These are phyloP conservation scores for Subanguina moxae DNA, from an alignment of 1,140 invertebrate genomes.

Conservation along the genomic window DNA sequence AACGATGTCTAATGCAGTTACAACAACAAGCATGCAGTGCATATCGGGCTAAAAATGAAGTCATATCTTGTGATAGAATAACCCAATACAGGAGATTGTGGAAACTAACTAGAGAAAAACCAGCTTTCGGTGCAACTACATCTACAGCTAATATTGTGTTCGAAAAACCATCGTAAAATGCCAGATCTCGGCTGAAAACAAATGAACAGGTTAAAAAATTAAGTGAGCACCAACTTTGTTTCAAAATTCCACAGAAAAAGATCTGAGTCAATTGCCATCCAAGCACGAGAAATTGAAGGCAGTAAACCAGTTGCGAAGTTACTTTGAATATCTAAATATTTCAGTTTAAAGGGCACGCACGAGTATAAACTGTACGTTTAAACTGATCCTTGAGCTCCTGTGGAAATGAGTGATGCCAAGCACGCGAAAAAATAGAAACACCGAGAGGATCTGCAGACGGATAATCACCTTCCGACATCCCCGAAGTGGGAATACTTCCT, in stretches of 20 bases:
- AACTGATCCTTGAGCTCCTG: conserved; percentile 44
- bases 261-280: conserved; percentile 94
- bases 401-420: conserved; percentile 42
- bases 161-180: conserved; percentile 59
- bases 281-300: conserved; percentile 87
- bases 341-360: conserved; percentile 6
- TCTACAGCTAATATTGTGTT: conserved; percentile 58
- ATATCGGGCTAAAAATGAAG: conserved; percentile 70
- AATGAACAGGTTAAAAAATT: no score
- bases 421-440: conserved; percentile 32
- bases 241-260: conserved; percentile 94
- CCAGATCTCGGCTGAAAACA: conserved; percentile 55
- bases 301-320: conserved; percentile 93
- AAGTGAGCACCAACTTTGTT: conserved; percentile 66
- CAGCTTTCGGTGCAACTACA: conserved; percentile 54
- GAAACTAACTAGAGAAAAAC: conserved; percentile 45
- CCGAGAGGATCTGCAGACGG: conserved; percentile 22
- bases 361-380: conserved; percentile 34
- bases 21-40: conserved; percentile 82
- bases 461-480: conserved; percentile 34
- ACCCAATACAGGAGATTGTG: no score
- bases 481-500: conserved; percentile 27
- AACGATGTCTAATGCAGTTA: conserved; percentile 86
- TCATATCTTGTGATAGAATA: conserved; percentile 1
- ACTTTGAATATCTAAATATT: conserved; percentile 76